Evolutionary conservation across 2,888 invertebrate genomes (phyloP).

Genomic region (Coleophora deauratella): DNA sequence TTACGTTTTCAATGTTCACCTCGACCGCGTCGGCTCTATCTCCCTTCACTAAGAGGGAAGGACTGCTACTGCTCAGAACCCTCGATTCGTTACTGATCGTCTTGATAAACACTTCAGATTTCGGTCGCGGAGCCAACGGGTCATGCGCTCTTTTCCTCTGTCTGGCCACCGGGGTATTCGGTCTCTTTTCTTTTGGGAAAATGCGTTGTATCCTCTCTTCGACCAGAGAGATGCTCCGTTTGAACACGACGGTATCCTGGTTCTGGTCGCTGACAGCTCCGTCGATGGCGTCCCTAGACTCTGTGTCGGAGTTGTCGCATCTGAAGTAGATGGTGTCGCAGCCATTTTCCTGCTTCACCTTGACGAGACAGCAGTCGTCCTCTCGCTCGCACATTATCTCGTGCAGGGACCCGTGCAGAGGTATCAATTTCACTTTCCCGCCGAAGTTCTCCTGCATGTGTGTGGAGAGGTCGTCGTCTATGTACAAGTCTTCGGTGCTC

Average conservation of each 20-base stretch:
- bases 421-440: slow-evolving; percentile 54
- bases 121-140: slow-evolving; percentile 28
- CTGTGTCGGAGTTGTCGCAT: slow-evolving; percentile 56
- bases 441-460: slow-evolving; percentile 65
- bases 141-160: slow-evolving; percentile 18
- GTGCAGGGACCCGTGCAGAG: slow-evolving; percentile 60
- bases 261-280: slow-evolving; percentile 21
- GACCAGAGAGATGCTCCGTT: slow-evolving; percentile 56
- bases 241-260: slow-evolving; percentile 55
- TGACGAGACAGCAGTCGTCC: slow-evolving; percentile 65
- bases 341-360: slow-evolving; percentile 59
- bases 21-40: slow-evolving; percentile 41
- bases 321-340: slow-evolving; percentile 60
- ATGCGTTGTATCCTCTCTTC: slow-evolving; percentile 57
- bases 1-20: slow-evolving; percentile 55
- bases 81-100: slow-evolving; percentile 33
- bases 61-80: slow-evolving; percentile 51
- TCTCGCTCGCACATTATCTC: slow-evolving; percentile 62
- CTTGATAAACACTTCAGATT: slow-evolving; percentile 37
- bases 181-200: slow-evolving; percentile 42
- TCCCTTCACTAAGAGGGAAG: slow-evolving; percentile 32
- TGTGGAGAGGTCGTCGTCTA: slow-evolving; percentile 68
- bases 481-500: slow-evolving; percentile 72
- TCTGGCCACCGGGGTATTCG: slow-evolving; percentile 18
- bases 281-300: slow-evolving; percentile 52